Conservation (phyloP, 2,797 vertebrate species). For the Argyrosomus regius region DNA sequence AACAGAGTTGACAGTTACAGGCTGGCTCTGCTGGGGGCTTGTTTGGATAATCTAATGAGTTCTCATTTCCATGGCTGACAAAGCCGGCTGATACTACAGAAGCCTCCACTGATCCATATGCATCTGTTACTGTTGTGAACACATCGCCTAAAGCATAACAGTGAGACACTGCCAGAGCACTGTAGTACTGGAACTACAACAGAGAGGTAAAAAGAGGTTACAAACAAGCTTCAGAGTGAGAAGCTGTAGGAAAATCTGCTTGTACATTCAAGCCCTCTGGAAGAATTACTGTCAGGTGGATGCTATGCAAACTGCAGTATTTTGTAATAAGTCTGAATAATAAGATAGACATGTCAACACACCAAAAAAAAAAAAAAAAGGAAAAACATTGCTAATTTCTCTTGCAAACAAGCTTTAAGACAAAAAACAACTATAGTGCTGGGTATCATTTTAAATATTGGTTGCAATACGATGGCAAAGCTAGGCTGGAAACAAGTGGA, state of each 20-base stretch:
- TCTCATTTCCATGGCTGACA: conserved; percentile 70
- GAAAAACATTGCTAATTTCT: neutral
- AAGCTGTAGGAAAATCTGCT: neutral
- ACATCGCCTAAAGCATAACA: conserved; percentile 35
- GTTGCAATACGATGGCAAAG: too few relatives aligned
- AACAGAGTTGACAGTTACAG: conserved; percentile 40
- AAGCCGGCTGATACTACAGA: conserved; percentile 48
- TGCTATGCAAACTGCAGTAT: neutral
- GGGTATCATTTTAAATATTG: neutral
- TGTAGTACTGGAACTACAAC: conserved; percentile 8
- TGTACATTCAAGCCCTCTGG: neutral
- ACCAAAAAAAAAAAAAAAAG: neutral
- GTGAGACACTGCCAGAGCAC: conserved; percentile 7
- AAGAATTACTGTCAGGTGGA: neutral
- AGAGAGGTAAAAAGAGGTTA: conserved; percentile 8
- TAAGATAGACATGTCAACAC: too few relatives aligned
- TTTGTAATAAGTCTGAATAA: neutral
- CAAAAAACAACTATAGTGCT: neutral
- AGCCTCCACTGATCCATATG: conserved; percentile 56
- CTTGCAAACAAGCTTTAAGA: neutral
- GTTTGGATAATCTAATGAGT: conserved; percentile 73
- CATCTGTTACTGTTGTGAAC: conserved; percentile 65
- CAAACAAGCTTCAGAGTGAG: conserved; percentile 7
- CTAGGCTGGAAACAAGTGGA: too few relatives aligned
- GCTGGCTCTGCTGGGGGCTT: conserved; percentile 56